phyloP scores from a whole-genome alignment of 1,140 invertebrate genomes.

The Drosophila baimaii region DNA sequence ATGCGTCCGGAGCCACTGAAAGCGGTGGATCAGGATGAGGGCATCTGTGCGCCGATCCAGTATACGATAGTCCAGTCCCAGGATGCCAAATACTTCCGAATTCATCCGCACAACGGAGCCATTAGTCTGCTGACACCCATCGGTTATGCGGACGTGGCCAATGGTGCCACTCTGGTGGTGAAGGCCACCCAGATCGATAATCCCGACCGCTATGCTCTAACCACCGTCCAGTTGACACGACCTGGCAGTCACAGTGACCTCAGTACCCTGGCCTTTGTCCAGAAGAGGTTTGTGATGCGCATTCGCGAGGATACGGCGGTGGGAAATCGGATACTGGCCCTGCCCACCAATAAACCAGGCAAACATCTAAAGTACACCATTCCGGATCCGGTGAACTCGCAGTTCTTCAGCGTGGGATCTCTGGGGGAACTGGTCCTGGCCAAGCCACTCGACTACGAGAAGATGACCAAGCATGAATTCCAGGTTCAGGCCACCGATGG shows the following conservation, averaged over 20 bases:
- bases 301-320: slow-evolving; percentile 91
- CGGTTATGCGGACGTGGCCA: slow-evolving; percentile 87
- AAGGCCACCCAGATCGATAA: slow-evolving; percentile 95
- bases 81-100: slow-evolving; percentile 83
- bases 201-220: slow-evolving; percentile 92
- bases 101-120: slow-evolving; percentile 87
- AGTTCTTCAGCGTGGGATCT: slow-evolving; percentile 88
- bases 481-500: slow-evolving; percentile 94
- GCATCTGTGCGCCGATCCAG: slow-evolving; percentile 89
- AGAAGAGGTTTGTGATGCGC: slow-evolving; percentile 89
- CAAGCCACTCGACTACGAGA: slow-evolving; percentile 92
- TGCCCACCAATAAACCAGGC: slow-evolving; percentile 87
- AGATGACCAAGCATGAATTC: slow-evolving; percentile 89
- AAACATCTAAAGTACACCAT: slow-evolving; percentile 85
- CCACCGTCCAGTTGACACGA: slow-evolving; percentile 89
- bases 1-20: slow-evolving; percentile 87
- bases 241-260: slow-evolving; percentile 83
- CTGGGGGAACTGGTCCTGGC: slow-evolving; percentile 92
- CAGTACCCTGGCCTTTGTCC: slow-evolving; percentile 87
- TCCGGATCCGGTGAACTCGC: slow-evolving; percentile 75
- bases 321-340: slow-evolving; percentile 88
- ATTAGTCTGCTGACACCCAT: slow-evolving; percentile 87
- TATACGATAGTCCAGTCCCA: slow-evolving; percentile 86
- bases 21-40: slow-evolving; percentile 90
- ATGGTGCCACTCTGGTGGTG: slow-evolving; percentile 89